These are phyloP conservation scores for Cochlearius cochlearius DNA, from an alignment of 2,113 vertebrate genomes.

Conservation along the genomic window DNA sequence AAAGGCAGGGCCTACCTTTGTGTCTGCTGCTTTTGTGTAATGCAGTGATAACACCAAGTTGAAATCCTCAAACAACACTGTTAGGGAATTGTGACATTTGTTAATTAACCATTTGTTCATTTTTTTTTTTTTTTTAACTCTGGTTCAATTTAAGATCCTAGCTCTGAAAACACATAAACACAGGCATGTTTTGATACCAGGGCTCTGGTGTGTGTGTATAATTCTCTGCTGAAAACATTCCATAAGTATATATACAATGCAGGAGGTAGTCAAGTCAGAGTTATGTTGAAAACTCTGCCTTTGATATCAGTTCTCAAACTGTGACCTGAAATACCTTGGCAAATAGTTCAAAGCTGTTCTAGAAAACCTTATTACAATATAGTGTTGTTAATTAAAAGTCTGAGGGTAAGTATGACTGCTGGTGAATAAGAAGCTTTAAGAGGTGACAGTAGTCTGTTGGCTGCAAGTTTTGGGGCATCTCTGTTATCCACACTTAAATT, in stretches of 20 bases:
- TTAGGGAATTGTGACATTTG: background rate
- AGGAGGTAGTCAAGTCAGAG: background rate
- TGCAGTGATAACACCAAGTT: background rate
- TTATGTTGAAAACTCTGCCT: background rate
- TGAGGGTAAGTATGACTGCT: background rate
- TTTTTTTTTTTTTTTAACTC: background rate
- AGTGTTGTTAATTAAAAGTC: background rate
- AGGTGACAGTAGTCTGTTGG: background rate
- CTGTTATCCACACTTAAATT: background rate
- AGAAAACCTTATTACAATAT: background rate
- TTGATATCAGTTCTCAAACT: background rate
- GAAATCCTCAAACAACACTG: background rate
- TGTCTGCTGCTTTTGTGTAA: background rate
- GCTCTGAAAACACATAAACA: background rate
- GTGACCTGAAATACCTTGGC: background rate
- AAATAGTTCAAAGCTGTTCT: background rate
- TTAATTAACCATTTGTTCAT: background rate
- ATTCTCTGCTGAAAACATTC: background rate
- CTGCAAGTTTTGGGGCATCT: background rate
- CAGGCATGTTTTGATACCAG: background rate
- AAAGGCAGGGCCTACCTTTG: background rate
- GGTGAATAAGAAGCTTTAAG: background rate
- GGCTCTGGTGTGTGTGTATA: background rate
- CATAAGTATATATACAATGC: accelerated
- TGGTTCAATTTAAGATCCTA: background rate